Evolutionary conservation across 2,113 vertebrate genomes (phyloP).

Genomic region (Podarcis cretensis): DNA sequence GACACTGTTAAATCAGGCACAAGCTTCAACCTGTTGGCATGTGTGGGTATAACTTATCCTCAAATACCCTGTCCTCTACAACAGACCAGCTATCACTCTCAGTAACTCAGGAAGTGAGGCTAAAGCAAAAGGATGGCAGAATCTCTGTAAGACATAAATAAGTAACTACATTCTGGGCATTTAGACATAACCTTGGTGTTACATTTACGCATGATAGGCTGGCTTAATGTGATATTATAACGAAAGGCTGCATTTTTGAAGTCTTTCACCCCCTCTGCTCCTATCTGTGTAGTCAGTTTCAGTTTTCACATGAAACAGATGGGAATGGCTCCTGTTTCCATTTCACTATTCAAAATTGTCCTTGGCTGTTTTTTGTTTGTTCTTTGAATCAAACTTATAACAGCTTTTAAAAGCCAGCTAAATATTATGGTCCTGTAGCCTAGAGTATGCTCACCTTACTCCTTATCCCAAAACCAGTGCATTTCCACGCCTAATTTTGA

Average conservation of each 20-base stretch:
- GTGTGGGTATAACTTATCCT: neutral
- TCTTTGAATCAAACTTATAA: slow-evolving; percentile 28
- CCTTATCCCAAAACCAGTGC: no score
- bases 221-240: slow-evolving; percentile 42
- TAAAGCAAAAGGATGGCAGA: slow-evolving; percentile 21
- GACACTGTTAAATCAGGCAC: neutral
- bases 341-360: slow-evolving; percentile 25
- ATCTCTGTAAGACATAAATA: slow-evolving; percentile 12
- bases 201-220: slow-evolving; percentile 31
- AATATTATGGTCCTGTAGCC: neutral
- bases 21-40: neutral
- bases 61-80: neutral
- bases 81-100: accelerated
- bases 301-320: slow-evolving; percentile 43
- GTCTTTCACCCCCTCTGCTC: neutral
- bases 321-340: slow-evolving; percentile 9
- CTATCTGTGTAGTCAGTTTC: slow-evolving; percentile 18
- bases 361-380: neutral
- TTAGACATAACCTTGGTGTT: slow-evolving; percentile 29
- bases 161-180: neutral
- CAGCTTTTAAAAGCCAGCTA: neutral
- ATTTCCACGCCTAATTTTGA: no score
- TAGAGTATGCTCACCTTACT: no score
- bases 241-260: slow-evolving; percentile 26
- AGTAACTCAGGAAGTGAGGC: neutral